Conservation (phyloP, 2,113 vertebrate genomes). For the Apodemus sylvaticus region DNA sequence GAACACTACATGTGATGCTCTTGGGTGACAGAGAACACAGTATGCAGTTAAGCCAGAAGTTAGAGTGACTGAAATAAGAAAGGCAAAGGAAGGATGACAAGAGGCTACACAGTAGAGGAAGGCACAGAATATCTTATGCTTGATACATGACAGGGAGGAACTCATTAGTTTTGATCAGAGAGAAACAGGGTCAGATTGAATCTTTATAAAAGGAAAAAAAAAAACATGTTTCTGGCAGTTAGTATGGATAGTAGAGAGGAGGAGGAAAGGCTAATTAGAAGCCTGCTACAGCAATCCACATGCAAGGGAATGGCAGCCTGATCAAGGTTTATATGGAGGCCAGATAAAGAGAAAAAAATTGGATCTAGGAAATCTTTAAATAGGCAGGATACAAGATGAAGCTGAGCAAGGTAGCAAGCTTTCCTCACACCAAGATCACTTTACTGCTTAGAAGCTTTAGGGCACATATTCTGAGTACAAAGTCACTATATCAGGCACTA, state of each 20-base stretch:
- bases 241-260: background rate
- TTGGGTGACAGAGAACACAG: background rate
- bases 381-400: background rate
- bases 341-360: background rate
- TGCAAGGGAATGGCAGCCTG: background rate
- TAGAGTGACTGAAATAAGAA: slow-evolving; percentile 18
- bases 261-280: background rate
- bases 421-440: background rate
- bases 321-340: background rate
- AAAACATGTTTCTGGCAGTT: background rate
- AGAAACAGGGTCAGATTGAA: background rate
- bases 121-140: background rate
- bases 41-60: background rate
- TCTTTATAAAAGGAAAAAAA: background rate
- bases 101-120: background rate
- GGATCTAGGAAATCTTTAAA: background rate
- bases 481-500: background rate
- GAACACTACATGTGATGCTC: background rate
- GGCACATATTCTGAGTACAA: background rate
- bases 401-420: background rate
- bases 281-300: background rate
- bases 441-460: slow-evolving; percentile 23
- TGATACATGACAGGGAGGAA: background rate
- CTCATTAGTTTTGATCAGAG: slow-evolving; percentile 31
- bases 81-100: background rate